Percentiles rank a stretch among this genome's conserved stretches.
Conservation (phyloP, 2,888 invertebrate species). For the Ctenicera cuprea region DNA sequence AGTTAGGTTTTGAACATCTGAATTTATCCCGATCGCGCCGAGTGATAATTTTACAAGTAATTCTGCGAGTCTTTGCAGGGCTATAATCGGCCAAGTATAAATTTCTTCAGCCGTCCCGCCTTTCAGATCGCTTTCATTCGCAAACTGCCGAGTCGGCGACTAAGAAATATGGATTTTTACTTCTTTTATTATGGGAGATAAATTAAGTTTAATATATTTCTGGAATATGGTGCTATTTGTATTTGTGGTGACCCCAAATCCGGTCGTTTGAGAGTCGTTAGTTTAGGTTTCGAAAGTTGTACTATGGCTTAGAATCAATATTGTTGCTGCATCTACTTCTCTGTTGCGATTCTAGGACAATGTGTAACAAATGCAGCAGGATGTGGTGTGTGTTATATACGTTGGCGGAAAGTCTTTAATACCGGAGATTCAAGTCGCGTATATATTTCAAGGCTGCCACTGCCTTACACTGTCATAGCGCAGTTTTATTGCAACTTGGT, state of each 20-base stretch:
- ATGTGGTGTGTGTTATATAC: slow-evolving; percentile 45
- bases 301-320: slow-evolving; percentile 27
- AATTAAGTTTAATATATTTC: slow-evolving; percentile 47
- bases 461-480: slow-evolving; percentile 40
- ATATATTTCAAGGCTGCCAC: slow-evolving; percentile 50
- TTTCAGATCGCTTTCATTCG: slow-evolving; percentile 49
- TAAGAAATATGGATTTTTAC: slow-evolving; percentile 49
- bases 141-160: slow-evolving; percentile 47
- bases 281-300: slow-evolving; percentile 30
- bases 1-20: slow-evolving; percentile 26
- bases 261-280: slow-evolving; percentile 30
- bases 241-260: slow-evolving; percentile 35
- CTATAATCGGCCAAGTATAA: slow-evolving; percentile 48
- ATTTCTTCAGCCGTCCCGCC: slow-evolving; percentile 45
- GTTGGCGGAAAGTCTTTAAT: slow-evolving; percentile 54
- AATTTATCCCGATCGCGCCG: slow-evolving; percentile 28
- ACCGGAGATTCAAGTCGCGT: slow-evolving; percentile 51
- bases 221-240: slow-evolving; percentile 43
- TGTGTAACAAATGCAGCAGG: slow-evolving; percentile 44
- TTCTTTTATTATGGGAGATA: slow-evolving; percentile 47
- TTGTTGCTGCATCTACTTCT: slow-evolving; percentile 18
- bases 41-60: slow-evolving; percentile 45
- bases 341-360: slow-evolving; percentile 24
- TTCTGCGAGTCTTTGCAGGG: slow-evolving; percentile 39
- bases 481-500: slow-evolving; percentile 52